phyloP scores from a whole-genome alignment of 1,140 invertebrate species.

The Drosophila quadrilineata region DNA sequence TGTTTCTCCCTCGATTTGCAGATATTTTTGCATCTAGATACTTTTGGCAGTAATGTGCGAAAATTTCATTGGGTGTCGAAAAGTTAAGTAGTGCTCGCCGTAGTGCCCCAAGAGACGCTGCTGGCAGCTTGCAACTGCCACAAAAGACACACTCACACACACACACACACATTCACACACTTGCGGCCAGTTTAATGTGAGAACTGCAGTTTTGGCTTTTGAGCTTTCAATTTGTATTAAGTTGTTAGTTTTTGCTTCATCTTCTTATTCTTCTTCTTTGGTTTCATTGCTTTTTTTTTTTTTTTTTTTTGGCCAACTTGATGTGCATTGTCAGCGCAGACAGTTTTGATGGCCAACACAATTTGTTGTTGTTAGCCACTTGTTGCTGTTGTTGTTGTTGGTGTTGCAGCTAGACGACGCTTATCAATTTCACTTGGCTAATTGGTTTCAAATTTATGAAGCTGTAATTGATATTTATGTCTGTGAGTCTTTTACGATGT shows the following conservation, averaged over 20 bases:
- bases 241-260: constrained; percentile 55
- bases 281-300: background rate
- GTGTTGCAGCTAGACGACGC: too few species aligned
- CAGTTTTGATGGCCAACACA: constrained; percentile 47
- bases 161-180: background rate
- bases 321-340: constrained; percentile 57
- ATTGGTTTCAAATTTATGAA: constrained; percentile 81
- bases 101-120: too few species aligned
- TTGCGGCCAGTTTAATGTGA: constrained; percentile 71
- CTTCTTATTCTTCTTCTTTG: background rate
- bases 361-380: constrained; percentile 55
- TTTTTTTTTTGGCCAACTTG: constrained; percentile 6
- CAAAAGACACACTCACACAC: background rate
- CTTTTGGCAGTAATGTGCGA: constrained; percentile 81
- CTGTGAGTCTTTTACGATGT: constrained; percentile 43
- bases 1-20: constrained; percentile 42
- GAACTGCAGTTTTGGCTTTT: constrained; percentile 76
- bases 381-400: constrained; percentile 55
- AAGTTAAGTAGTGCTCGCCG: constrained; percentile 77
- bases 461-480: constrained; percentile 80
- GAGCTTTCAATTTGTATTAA: constrained; percentile 78
- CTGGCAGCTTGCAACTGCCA: constrained; percentile 18
- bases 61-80: constrained; percentile 80
- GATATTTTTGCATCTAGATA: constrained; percentile 80
- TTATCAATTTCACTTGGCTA: constrained; percentile 80